Evolutionary conservation across 2,888 invertebrate genomes (phyloP).

Genomic region (Latrodectus hesperus): DNA sequence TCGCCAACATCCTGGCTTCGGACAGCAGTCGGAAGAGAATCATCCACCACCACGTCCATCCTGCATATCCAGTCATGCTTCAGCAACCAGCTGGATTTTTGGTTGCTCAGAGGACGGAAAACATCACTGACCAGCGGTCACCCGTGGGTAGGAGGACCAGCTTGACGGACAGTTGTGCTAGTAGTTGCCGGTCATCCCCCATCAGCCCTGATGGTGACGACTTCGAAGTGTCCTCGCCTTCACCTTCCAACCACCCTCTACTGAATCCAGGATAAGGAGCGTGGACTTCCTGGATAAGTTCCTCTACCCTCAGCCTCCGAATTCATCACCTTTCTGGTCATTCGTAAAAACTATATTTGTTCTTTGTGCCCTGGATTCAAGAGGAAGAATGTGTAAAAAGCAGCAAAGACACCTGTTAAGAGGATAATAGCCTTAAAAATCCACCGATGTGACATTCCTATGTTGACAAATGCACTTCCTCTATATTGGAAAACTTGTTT

Average conservation of each 20-base stretch:
- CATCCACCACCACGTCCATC: not conserved
- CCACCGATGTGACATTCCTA: too few relatives aligned
- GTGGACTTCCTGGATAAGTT: too few relatives aligned
- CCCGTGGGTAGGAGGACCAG: constrained; percentile 39
- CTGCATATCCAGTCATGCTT: constrained; percentile 19
- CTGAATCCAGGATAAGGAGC: constrained; percentile 37
- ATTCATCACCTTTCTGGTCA: constrained; percentile 51
- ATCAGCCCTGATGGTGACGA: constrained; percentile 38
- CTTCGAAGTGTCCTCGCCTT: constrained; percentile 45
- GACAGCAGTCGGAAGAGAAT: constrained; percentile 5
- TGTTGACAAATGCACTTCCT: too few relatives aligned
- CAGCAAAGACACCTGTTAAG: too few relatives aligned
- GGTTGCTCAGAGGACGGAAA: constrained; percentile 39
- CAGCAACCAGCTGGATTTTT: constrained; percentile 65
- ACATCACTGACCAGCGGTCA: constrained; percentile 10
- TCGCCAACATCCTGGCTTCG: constrained; percentile 67
- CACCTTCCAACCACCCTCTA: constrained; percentile 15
- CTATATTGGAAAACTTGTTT: too few relatives aligned
- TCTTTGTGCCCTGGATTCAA: too few relatives aligned
- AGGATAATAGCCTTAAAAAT: too few relatives aligned
- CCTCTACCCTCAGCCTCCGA: not conserved
- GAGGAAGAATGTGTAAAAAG: too few relatives aligned
- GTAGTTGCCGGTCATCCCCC: constrained; percentile 53
- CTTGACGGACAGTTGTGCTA: constrained; percentile 55
- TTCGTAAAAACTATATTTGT: constrained; percentile 11